Percentiles rank a stretch among this genome's conserved stretches.
Conservation (phyloP, 2,113 vertebrate genomes). For the Silurus meridionalis region DNA sequence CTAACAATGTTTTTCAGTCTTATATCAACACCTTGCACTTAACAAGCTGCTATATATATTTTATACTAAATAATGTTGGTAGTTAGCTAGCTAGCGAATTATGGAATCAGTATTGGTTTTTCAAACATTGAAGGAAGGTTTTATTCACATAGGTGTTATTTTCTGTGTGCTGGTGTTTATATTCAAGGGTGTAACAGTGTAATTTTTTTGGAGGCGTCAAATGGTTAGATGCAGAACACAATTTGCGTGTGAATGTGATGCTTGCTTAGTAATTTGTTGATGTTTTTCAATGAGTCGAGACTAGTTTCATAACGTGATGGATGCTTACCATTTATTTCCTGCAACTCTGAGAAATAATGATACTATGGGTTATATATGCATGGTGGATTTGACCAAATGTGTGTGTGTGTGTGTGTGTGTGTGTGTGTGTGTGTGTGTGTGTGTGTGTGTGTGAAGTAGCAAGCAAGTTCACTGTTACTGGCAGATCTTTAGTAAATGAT, state of each 20-base stretch:
- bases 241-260: background rate
- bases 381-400: background rate
- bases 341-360: background rate
- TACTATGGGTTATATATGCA: background rate
- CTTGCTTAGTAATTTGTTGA: background rate
- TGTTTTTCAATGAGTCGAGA: background rate
- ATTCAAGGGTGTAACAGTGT: background rate
- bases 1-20: background rate
- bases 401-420: background rate
- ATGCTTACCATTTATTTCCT: background rate
- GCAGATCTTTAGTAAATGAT: constrained; percentile 66
- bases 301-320: background rate
- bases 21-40: background rate
- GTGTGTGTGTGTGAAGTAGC: constrained; percentile 10
- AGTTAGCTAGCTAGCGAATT: background rate
- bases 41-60: background rate
- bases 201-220: background rate
- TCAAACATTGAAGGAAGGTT: background rate
- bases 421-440: constrained; percentile 15
- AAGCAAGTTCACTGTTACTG: constrained; percentile 62
- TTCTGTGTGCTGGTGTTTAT: background rate
- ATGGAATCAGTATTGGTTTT: background rate
- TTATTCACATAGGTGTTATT: background rate
- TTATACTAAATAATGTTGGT: background rate
- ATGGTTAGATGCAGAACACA: background rate